Evolutionary conservation across 2,797 vertebrate genomes (phyloP).

Genomic region (Danionella dracula): DNA sequence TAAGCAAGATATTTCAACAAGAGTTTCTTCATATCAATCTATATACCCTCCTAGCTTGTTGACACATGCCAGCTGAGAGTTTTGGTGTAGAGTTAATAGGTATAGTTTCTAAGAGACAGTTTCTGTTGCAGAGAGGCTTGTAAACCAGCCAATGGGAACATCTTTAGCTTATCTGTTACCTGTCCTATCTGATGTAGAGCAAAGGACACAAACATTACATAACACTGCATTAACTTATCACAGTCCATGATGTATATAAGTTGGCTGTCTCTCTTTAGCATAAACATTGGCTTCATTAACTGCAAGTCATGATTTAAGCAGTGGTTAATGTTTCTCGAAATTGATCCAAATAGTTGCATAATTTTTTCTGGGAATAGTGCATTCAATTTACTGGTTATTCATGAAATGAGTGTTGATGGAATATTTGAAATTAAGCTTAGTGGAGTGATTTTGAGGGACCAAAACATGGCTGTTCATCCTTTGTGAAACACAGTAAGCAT

Average conservation of each 20-base stretch:
- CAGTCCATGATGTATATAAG: neutral
- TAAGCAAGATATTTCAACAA: slow-evolving; percentile 28
- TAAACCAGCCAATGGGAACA: neutral
- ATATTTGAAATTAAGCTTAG: too few species aligned
- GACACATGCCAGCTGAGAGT: slow-evolving; percentile 4
- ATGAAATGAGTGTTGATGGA: neutral
- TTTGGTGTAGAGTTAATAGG: neutral
- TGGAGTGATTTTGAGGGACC: too few species aligned
- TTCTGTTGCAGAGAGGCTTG: neutral
- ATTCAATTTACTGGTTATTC: neutral
- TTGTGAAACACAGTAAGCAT: too few species aligned
- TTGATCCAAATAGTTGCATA: neutral
- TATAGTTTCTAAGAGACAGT: slow-evolving; percentile 15
- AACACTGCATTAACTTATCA: slow-evolving; percentile 3
- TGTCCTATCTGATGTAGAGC: slow-evolving; percentile 11
- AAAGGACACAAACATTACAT: slow-evolving; percentile 10
- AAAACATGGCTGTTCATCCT: too few species aligned
- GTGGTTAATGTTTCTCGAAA: neutral
- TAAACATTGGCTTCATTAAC: neutral
- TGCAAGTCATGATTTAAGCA: neutral
- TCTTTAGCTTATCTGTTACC: slow-evolving; percentile 25
- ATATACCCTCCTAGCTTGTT: slow-evolving; percentile 2
- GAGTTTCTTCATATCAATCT: slow-evolving; percentile 18
- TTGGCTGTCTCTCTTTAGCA: neutral
- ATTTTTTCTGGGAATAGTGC: neutral